phyloP scores from a whole-genome alignment of 2,888 invertebrate genomes.

The Cordilura impudica region DNA sequence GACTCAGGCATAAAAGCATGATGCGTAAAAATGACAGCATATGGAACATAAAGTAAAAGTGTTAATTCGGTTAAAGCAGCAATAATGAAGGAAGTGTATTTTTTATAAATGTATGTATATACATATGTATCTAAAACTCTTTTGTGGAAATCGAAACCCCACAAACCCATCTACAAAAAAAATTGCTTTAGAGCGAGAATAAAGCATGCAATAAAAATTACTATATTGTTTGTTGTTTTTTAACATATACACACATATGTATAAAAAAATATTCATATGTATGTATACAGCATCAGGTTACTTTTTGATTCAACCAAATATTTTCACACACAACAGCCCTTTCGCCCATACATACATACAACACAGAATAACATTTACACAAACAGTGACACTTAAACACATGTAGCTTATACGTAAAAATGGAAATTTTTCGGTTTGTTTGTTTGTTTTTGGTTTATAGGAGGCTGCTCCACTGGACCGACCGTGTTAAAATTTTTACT shows the following conservation, averaged over 20 bases:
- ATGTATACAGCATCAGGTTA: conserved; percentile 35
- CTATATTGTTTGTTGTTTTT: conserved; percentile 44
- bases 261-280: conserved; percentile 18
- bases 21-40: conserved; percentile 59
- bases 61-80: conserved; percentile 50
- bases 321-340: not conserved
- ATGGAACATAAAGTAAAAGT: conserved; percentile 55
- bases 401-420: no score
- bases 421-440: no score
- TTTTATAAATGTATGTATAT: not conserved
- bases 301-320: conserved; percentile 35
- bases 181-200: conserved; percentile 19
- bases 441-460: no score
- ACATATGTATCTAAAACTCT: conserved; percentile 14
- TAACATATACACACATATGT: not conserved
- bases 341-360: not conserved
- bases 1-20: conserved; percentile 49
- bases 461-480: no score
- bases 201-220: not conserved
- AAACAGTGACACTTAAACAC: not conserved
- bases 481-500: no score
- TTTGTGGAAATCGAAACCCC: conserved; percentile 18
- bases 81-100: conserved; percentile 7
- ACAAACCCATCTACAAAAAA: not conserved
- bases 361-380: not conserved